Evolutionary conservation across 64 coral and sea anemone genomes (phyloP).

Genomic region (Dendronephthya gigantea): DNA sequence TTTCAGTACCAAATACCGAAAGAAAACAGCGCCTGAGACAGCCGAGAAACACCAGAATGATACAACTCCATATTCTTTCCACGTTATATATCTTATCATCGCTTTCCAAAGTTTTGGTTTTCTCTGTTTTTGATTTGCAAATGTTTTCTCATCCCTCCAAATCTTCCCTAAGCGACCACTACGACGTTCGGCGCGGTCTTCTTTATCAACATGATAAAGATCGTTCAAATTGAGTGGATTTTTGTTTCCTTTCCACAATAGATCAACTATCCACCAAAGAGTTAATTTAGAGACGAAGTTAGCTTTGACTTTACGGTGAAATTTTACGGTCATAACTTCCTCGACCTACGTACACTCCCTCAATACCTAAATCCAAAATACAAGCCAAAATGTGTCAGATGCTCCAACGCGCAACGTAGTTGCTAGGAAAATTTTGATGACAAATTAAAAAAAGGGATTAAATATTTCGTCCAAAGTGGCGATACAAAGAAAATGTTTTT

Average conservation of each 20-base stretch:
- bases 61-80: not conserved
- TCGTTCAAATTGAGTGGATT: not conserved
- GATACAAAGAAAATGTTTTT: no score
- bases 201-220: not conserved
- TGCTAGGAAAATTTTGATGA: no score
- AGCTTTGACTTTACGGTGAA: not conserved
- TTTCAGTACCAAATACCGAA: not conserved
- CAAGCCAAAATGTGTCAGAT: no score
- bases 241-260: not conserved
- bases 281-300: not conserved
- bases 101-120: not conserved
- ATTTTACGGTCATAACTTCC: not conserved
- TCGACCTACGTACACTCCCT: no score
- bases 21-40: not conserved
- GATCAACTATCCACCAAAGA: not conserved
- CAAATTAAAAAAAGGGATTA: no score
- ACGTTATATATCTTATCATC: not conserved
- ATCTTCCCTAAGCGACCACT: not conserved
- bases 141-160: not conserved
- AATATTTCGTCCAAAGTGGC: no score
- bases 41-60: not conserved
- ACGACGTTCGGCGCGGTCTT: not conserved
- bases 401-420: no score
- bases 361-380: no score
- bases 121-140: not conserved